Evolutionary conservation across 2,888 invertebrate species (phyloP).

Genomic region (Habrosyne pyritoides): DNA sequence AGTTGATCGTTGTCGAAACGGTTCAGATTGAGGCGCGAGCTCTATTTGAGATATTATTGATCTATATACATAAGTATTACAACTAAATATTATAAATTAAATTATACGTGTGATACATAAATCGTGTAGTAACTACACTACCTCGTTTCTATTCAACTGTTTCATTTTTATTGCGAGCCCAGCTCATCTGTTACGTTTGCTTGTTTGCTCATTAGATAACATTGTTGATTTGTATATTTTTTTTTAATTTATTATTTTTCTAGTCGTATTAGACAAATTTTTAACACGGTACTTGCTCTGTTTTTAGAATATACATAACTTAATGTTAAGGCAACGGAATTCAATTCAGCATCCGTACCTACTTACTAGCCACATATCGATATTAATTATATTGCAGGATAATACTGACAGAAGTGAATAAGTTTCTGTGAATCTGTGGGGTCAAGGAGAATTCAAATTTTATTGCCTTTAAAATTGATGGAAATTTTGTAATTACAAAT

Average conservation of each 20-base stretch:
- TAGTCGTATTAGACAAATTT: slow-evolving; percentile 67
- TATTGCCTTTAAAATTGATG: slow-evolving; percentile 10
- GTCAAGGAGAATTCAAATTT: slow-evolving; percentile 33
- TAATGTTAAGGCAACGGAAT: slow-evolving; percentile 48
- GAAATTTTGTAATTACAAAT: neutral
- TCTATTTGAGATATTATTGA: slow-evolving; percentile 45
- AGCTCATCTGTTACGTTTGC: slow-evolving; percentile 69
- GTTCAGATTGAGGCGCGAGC: slow-evolving; percentile 45
- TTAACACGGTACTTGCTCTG: slow-evolving; percentile 46
- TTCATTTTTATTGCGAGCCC: slow-evolving; percentile 65
- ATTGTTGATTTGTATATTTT: slow-evolving; percentile 58
- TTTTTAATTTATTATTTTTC: slow-evolving; percentile 53
- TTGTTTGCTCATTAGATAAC: slow-evolving; percentile 66
- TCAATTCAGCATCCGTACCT: slow-evolving; percentile 60
- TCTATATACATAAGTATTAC: slow-evolving; percentile 45
- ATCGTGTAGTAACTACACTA: slow-evolving; percentile 80
- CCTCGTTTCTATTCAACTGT: slow-evolving; percentile 69
- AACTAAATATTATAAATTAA: slow-evolving; percentile 40
- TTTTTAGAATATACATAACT: slow-evolving; percentile 36
- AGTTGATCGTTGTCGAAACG: slow-evolving; percentile 45
- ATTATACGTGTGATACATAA: slow-evolving; percentile 71
- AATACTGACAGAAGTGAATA: slow-evolving; percentile 40
- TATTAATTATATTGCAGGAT: slow-evolving; percentile 42
- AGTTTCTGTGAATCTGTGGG: slow-evolving; percentile 44
- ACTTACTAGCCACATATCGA: slow-evolving; percentile 66